These are phyloP conservation scores for Drosophila kurseongensis DNA, from an alignment of 1,140 invertebrate species.

Conservation along the genomic window DNA sequence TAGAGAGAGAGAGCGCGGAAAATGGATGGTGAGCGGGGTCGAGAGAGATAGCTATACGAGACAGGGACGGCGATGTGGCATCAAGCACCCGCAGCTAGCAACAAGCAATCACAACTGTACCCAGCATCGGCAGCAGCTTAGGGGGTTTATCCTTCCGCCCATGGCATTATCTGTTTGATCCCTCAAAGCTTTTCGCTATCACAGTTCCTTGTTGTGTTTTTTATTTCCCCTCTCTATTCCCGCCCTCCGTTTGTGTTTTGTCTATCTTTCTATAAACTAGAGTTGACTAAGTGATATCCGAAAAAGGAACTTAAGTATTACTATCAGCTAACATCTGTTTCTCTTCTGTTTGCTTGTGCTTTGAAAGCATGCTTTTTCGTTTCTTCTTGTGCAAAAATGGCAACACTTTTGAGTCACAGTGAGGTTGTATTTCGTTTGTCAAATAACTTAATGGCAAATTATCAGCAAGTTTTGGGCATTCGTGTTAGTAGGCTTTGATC, in stretches of 20 bases:
- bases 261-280: slow-evolving; percentile 24
- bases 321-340: slow-evolving; percentile 42
- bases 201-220: slow-evolving; percentile 32
- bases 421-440: slow-evolving; percentile 53
- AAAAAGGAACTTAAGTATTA: slow-evolving; percentile 51
- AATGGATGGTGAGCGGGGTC: slow-evolving; percentile 27
- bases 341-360: slow-evolving; percentile 16
- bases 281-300: slow-evolving; percentile 45
- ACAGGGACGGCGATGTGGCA: slow-evolving; percentile 38
- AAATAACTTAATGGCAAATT: slow-evolving; percentile 53
- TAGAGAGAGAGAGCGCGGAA: slow-evolving; percentile 26
- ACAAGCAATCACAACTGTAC: slow-evolving; percentile 49
- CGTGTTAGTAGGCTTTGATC: slow-evolving; percentile 35
- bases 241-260: slow-evolving; percentile 4
- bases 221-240: slow-evolving; percentile 6
- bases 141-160: slow-evolving; percentile 6
- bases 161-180: slow-evolving; percentile 22
- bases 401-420: slow-evolving; percentile 59
- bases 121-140: slow-evolving; percentile 33
- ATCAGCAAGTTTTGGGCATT: slow-evolving; percentile 43
- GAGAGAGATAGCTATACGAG: slow-evolving; percentile 25
- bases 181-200: slow-evolving; percentile 41
- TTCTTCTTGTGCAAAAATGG: slow-evolving; percentile 50
- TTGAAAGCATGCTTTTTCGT: slow-evolving; percentile 39
- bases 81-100: slow-evolving; percentile 23